Base-by-base conservation (phyloP, 2,113 vertebrate genomes). In the Grammomys surdaster region DNA sequence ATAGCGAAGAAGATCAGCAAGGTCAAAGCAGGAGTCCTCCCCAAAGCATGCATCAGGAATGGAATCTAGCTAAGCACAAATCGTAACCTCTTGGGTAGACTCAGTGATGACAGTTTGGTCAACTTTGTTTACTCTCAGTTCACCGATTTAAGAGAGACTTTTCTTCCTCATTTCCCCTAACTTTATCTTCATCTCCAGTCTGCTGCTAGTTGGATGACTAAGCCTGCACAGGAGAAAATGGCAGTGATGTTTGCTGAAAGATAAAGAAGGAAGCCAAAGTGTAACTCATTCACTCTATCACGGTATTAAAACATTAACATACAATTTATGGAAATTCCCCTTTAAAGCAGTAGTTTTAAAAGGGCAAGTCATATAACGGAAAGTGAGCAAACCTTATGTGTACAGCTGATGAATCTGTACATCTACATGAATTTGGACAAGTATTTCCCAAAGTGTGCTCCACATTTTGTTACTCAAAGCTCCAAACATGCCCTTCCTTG, bases 1-100 rank as follows among this genome's bases (percentile, higher is more conserved):
- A 89, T 36, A 46, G 58, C 36, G 17, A 86, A 20, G n/a, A 36
- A 91, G 51, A 91, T 89, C n/a, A 96, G 88, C 33, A 87, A 80
- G 7, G 1, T 36, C 72, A 81, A 65, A 80, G n/a, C 40, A 3
- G 28, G 86, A 75, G 16, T 93, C 20, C 0, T 94, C 40, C 3
- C 6, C 14, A 48, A 36, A 58, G 40, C 33, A 7, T 31, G 14
- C 90, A 89, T 91, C 88, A 96, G 43, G 26, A 69, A 22, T 31
- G 26, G 9, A 60, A n/a, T 91, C 58, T 75, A 60, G 46, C 67
- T 72, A 81, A 81, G 84, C 36, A 43, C 5, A 72, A 85, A 88
- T 33, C 26, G 31, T n/a, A 54, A 72, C 60, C 48, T 48, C 31
- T 1, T 63, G 46, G 19, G 14, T 24, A 33, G 22, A 58, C 36